Base-by-base conservation (phyloP, 2,113 vertebrate genomes). In the Gymnogyps californianus region DNA sequence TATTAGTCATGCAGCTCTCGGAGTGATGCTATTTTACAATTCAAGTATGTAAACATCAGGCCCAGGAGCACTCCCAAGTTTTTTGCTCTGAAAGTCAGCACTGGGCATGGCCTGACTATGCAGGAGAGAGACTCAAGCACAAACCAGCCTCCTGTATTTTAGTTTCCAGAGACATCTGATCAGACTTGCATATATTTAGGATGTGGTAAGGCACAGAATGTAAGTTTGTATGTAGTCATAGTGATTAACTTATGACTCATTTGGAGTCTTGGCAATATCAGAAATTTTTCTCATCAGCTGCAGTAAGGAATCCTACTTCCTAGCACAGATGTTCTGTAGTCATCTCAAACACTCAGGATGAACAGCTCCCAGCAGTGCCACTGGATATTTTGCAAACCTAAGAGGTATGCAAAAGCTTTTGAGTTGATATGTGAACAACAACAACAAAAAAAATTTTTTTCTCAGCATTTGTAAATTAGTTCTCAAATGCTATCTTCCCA, bases 101-200 rank as follows among this genome's bases (percentile, higher is more conserved):
- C 12, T 20, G 31, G 7, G 11, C 49, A 65, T 0, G 3, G 24
- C 12, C 44, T 79, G 18, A 72, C 2, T 6, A 19, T 1, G 2
- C 12, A 36, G 32, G 57, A 52, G 40, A 69, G n/a, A 38, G 6
- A 31, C 12, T 69, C 8, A 24, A 76, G 28, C 7, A 51, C 15
- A 71, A 88, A 47, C 2, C 24, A 90, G 1, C 9, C 18, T 64
- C n/a, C 29, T 52, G 7, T 55, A 13, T 38, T 90, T 79, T n/a
- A 38, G 8, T 49, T 92, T 76, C 40, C 57, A 61, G 10, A 64
- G 44, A 18, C 7, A 31, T n/a, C n/a, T 79, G 59, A 62, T 82
- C 36, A 70, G 24, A 70, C 21, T 34, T 2, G 0, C 25, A 19
- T 58, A n/a, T 26, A 24, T 52, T 67, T 25, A 78, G 36, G 51